These are phyloP conservation scores for Muscicapa adusta DNA, from an alignment of 2,113 vertebrate species.

Conservation along the genomic window DNA sequence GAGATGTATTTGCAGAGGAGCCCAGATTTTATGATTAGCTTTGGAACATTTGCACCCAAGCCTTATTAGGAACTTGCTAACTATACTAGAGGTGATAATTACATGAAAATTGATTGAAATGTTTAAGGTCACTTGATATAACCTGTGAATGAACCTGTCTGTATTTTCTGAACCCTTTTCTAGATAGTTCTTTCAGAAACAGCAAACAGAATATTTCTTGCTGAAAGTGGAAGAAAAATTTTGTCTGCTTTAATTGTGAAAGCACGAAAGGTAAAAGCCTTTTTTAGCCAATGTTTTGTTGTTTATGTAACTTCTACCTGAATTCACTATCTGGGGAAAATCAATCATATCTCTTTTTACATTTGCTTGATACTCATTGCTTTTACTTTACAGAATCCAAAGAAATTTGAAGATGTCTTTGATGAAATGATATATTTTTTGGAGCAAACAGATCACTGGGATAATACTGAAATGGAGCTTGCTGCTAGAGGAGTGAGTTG, in stretches of 20 bases:
- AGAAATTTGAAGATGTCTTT: constrained; percentile 94
- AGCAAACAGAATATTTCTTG: constrained; percentile 86
- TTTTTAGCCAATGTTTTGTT: background rate
- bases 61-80: background rate
- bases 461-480: constrained; percentile 88
- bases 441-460: constrained; percentile 91
- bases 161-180: constrained; percentile 12
- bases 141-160: background rate
- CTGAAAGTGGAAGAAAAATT: constrained; percentile 90
- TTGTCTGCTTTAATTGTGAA: constrained; percentile 89
- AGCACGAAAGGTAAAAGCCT: constrained; percentile 85
- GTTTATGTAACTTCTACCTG: background rate
- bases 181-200: constrained; percentile 90
- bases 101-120: background rate
- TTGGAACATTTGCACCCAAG: background rate
- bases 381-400: constrained; percentile 81
- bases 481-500: constrained; percentile 85
- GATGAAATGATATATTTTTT: constrained; percentile 94
- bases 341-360: background rate
- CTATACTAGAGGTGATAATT: background rate
- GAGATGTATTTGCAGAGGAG: background rate
- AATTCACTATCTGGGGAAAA: background rate
- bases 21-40: background rate
- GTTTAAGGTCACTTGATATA: background rate
- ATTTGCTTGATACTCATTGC: background rate